Base-by-base conservation (phyloP, 2,888 invertebrate genomes). In the Siphonodentalium dalli region DNA sequence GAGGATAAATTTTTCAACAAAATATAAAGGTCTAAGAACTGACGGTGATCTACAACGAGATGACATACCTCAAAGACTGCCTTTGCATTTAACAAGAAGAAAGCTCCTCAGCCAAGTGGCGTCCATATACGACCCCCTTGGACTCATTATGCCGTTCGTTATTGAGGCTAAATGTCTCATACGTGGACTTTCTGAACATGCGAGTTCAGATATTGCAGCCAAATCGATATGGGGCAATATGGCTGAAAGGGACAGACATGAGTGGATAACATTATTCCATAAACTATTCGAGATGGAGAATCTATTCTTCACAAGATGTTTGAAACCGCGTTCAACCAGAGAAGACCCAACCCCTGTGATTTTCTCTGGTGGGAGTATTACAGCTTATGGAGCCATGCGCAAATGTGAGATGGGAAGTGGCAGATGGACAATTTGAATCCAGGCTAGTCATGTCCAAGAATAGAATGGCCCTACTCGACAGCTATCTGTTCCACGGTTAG, bases 201-300 rank as follows among this genome's bases (percentile, higher is more conserved):
- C 34, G 4, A 15, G 2, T 29, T 11, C 29, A 3, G n/a, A 23
- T 13, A 23, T 26, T n/a, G 18, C n/a, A 18, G 21, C 26, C n/a
- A 38, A n/a, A n/a, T n/a, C n/a, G n/a, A n/a, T 37, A 46, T 46
- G 46, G 46, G 46, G 38, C 29, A 29, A 26, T 37, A 24, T 37
- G 8, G 13, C 8, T 13, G 5, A n/a, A 15, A 29, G 28, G 11
- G 28, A 20, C 18, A 35, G 41, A 23, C 6, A 7, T 13, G 21
- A 41, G 18, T 48, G 41, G 41, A 15, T 24, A 5, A 7, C 40
- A 9, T 48, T 48, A 20, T 48, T 48, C 28, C 9, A n/a, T 3
- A 40, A 33, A n/a, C 28, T 27, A 3, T 41, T 18, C 18, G 5
- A 26, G n/a, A 8, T 41, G 15, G 46, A 46, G n/a, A 3, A 8